phyloP scores from a whole-genome alignment of 2,888 invertebrate species.

The Chrysopilus asiliformis region DNA sequence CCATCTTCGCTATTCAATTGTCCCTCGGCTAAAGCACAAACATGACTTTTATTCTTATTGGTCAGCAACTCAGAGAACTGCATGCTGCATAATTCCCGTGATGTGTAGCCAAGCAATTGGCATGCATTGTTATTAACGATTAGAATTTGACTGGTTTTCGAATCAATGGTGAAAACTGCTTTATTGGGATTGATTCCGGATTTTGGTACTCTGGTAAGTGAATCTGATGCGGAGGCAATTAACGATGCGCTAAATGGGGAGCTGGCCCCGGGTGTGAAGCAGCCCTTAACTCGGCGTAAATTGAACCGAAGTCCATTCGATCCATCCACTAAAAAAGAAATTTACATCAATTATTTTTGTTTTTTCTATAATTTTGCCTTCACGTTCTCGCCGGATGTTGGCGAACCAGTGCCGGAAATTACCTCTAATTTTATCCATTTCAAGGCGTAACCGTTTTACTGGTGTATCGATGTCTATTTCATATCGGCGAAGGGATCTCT shows the following conservation, averaged over 20 bases:
- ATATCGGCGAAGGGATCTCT: constrained; percentile 19
- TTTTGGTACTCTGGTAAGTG: constrained; percentile 38
- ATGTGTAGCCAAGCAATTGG: constrained; percentile 43
- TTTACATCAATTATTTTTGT: neutral
- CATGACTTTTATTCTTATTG: constrained; percentile 39
- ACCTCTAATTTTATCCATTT: constrained; percentile 42
- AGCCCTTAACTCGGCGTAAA: constrained; percentile 32
- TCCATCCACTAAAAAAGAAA: constrained; percentile 36
- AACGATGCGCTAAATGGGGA: constrained; percentile 18
- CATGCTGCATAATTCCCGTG: constrained; percentile 40
- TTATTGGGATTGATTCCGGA: constrained; percentile 48
- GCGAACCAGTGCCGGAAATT: too few species aligned
- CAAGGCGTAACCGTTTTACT: constrained; percentile 30
- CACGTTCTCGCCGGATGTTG: neutral
- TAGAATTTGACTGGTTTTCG: constrained; percentile 49
- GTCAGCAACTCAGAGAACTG: constrained; percentile 40
- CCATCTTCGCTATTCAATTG: constrained; percentile 42
- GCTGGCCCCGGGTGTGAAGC: constrained; percentile 31
- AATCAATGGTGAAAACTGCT: constrained; percentile 53
- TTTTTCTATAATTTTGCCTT: neutral
- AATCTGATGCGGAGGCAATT: constrained; percentile 30
- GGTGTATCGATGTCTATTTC: constrained; percentile 11
- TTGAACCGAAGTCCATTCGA: constrained; percentile 43
- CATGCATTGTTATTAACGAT: constrained; percentile 55
- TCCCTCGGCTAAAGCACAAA: constrained; percentile 40